Evolutionary conservation across 2,888 invertebrate species (phyloP), one percentile per base, ranked within the genome.

Genomic region (Drosophila nigricruria): DNA sequence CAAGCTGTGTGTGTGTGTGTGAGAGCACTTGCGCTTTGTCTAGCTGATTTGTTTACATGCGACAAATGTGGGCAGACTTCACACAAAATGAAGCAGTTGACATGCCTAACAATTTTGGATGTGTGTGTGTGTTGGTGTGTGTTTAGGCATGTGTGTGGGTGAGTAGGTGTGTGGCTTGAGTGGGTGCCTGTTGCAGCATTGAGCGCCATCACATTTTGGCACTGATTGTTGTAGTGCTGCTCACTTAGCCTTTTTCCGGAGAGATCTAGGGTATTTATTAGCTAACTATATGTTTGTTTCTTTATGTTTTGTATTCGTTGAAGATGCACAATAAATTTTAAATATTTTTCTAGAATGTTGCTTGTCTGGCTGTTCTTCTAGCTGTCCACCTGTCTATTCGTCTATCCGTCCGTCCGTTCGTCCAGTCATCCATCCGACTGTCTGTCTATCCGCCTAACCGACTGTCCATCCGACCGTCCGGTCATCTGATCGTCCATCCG

Each of bases 11-110:
- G 43, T 25, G 23, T n/a, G 16, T 49, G 30, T 43, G 23, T 16
- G 12, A 8, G 40, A n/a, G 52, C 58, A 63, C 64, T 74, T 65
- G 54, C 23, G 38, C 40, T 74, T 70, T 80, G 71, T 80, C 59
- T 60, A 78, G 75, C 70, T 78, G 62, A 81, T 75, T 79, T 79
- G 81, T 81, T 80, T 80, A 73, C 78, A 81, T 60, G 52, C 56
- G 45, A 43, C 65, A 52, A 27, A 59, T 73, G 79, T 81, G 78
- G 81, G 79, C 62, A 70, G 73, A 68, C 64, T 47, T 47, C 57
- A 71, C 57, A 49, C 47, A 47, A 66, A 56, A 50, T 70, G 70
- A 49, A 70, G 58, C 60, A 60, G 53, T 53, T 61, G 57, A 65
- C 73, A 40, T 34, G 50, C 45, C 30, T 23, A 40, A 54, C 23